Evolutionary conservation across 2,888 invertebrate species (phyloP).

Genomic region (Pantelozetes paolii): DNA sequence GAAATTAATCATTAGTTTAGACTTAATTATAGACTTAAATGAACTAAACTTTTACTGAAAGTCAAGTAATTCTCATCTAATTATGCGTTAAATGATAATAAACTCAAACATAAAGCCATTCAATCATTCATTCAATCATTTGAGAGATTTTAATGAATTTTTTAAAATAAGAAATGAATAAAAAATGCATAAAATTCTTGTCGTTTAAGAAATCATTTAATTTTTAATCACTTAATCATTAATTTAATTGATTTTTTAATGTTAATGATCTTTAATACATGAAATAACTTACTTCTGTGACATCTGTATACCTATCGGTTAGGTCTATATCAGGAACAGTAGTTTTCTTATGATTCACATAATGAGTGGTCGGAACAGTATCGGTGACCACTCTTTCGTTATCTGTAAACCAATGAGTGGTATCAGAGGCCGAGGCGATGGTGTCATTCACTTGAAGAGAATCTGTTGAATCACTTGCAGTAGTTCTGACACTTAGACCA

Average conservation of each 20-base stretch:
- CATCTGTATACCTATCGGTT: neutral
- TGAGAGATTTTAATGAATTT: too few relatives aligned
- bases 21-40: too few relatives aligned
- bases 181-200: too few relatives aligned
- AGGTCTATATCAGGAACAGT: neutral
- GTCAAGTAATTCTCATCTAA: too few relatives aligned
- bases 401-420: constrained; percentile 6
- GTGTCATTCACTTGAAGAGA: neutral
- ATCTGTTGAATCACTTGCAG: neutral
- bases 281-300: neutral
- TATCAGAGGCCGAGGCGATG: neutral
- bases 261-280: too few relatives aligned
- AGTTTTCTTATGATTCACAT: constrained; percentile 3
- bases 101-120: too few relatives aligned
- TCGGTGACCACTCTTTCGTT: neutral
- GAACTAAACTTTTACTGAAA: neutral
- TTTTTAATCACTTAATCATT: too few relatives aligned
- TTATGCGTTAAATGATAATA: too few relatives aligned
- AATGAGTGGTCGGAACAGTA: constrained; percentile 6
- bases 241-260: too few relatives aligned
- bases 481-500: constrained; percentile 3
- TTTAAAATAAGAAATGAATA: too few relatives aligned
- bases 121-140: too few relatives aligned
- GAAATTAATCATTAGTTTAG: neutral
- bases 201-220: too few relatives aligned